These are phyloP conservation scores for Channa maculata DNA, from an alignment of 2,113 vertebrate species.

Conservation along the genomic window DNA sequence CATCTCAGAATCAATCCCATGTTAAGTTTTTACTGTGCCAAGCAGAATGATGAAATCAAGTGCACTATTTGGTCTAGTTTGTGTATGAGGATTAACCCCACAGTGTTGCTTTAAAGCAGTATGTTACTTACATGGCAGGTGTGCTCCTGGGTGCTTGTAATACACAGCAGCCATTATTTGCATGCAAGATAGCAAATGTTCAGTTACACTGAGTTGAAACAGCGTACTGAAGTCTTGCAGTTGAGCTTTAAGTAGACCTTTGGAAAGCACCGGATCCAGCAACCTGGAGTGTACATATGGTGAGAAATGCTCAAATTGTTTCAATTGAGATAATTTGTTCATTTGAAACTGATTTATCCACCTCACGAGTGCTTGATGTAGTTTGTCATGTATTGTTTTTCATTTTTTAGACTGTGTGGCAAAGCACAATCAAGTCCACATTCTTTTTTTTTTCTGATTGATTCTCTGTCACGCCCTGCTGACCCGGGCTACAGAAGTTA, in stretches of 20 bases:
- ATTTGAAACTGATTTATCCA: constrained; percentile 6
- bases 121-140: not conserved
- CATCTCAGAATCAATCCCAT: constrained; percentile 72
- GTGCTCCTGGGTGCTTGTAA: constrained; percentile 10
- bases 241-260: constrained; percentile 48
- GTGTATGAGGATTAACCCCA: constrained; percentile 5
- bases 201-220: constrained; percentile 14
- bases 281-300: constrained; percentile 14
- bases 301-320: not conserved
- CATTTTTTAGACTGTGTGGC: constrained; percentile 29
- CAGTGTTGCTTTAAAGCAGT: constrained; percentile 13
- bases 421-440: constrained; percentile 36
- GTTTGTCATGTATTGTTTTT: constrained; percentile 29
- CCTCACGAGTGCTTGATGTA: constrained; percentile 42
- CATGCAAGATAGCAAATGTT: constrained; percentile 26
- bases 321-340: not conserved
- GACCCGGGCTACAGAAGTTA: constrained; percentile 44
- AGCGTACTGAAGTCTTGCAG: constrained; percentile 25
- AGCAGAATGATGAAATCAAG: constrained; percentile 27
- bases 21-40: constrained; percentile 36
- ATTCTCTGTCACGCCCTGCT: constrained; percentile 44
- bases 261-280: constrained; percentile 33
- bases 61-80: constrained; percentile 7
- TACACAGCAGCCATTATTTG: constrained; percentile 29
- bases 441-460: not conserved